Conservation (phyloP, 2,797 vertebrate genomes). For the Bothrops alternatus region DNA sequence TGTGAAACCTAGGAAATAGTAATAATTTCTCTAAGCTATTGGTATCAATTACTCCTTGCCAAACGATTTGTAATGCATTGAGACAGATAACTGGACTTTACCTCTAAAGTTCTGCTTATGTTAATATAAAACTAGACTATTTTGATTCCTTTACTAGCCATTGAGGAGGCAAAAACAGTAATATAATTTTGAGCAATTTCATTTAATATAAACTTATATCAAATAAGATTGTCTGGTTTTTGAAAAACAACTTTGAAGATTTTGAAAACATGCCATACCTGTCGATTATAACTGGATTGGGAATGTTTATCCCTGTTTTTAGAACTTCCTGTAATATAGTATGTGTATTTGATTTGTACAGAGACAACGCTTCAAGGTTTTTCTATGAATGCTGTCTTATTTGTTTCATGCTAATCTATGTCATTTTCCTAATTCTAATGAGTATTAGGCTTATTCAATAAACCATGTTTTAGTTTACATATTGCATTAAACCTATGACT, state of each 20-base stretch:
- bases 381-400: not conserved
- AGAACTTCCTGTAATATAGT: not conserved
- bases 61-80: not conserved
- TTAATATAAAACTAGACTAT: not conserved
- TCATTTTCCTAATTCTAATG: not conserved
- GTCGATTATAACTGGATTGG: not conserved
- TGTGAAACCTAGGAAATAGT: not conserved
- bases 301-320: not conserved
- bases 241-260: not conserved
- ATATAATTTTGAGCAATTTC: not conserved
- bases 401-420: not conserved
- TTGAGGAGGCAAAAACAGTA: not conserved
- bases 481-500: not conserved
- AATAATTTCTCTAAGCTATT: not conserved
- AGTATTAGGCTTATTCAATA: not conserved
- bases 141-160: not conserved
- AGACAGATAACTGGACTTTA: not conserved
- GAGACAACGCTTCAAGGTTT: not conserved
- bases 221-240: not conserved
- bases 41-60: not conserved
- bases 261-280: not conserved
- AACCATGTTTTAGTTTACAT: not conserved
- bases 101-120: not conserved
- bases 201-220: not conserved
- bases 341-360: not conserved